Evolutionary conservation across 1,140 invertebrate species (phyloP).

Genomic region (Pissodes strobi): DNA sequence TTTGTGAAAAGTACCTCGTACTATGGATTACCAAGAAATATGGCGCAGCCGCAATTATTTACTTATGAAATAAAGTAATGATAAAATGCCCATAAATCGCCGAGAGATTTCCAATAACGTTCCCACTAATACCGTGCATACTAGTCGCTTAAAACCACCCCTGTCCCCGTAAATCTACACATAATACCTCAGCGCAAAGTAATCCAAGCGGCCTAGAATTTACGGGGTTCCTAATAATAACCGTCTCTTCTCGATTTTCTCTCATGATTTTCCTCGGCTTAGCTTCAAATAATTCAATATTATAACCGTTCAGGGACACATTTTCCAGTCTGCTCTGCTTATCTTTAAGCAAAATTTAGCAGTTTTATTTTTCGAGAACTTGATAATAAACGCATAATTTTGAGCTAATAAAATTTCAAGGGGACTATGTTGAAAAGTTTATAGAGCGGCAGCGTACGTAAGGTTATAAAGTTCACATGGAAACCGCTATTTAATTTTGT

Average conservation of each 20-base stretch:
- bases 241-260: constrained; percentile 26
- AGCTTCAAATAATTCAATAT: constrained; percentile 31
- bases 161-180: constrained; percentile 30
- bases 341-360: constrained; percentile 24
- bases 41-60: not conserved
- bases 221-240: constrained; percentile 33
- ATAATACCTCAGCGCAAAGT: constrained; percentile 22
- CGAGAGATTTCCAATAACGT: constrained; percentile 25
- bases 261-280: constrained; percentile 7
- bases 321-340: constrained; percentile 27
- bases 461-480: too few species aligned
- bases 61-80: not conserved
- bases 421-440: too few species aligned
- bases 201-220: constrained; percentile 27
- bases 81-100: constrained; percentile 8
- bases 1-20: too few species aligned
- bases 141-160: constrained; percentile 24
- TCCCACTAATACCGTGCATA: constrained; percentile 22
- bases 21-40: too few species aligned
- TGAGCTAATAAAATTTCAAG: constrained; percentile 11
- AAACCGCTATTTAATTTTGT: too few species aligned
- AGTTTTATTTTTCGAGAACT: constrained; percentile 11
- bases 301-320: constrained; percentile 29
- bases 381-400: constrained; percentile 27
- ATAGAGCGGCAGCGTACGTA: too few species aligned